Conservation (phyloP, 2,113 vertebrate species). For the Bambusicola thoracicus region DNA sequence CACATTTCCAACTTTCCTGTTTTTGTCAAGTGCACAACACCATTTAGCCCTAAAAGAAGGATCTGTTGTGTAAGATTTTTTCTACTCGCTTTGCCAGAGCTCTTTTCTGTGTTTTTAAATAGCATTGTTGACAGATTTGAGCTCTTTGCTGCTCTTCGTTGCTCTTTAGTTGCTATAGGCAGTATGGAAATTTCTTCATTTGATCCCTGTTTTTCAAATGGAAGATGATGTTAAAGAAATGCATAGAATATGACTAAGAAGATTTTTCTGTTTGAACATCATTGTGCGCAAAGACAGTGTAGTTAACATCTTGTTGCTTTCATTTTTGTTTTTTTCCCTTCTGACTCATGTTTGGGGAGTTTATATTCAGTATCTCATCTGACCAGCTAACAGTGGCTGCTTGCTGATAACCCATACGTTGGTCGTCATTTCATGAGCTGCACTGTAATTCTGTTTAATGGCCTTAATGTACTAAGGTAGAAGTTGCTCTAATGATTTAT, state of each 20-base stretch:
- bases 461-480: neutral
- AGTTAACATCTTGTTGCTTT: constrained; percentile 25
- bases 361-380: constrained; percentile 6
- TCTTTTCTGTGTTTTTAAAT: neutral
- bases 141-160: neutral
- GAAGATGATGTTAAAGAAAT: constrained; percentile 10
- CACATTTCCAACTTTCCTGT: neutral
- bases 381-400: neutral
- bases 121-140: neutral
- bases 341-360: neutral
- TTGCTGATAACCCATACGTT: neutral
- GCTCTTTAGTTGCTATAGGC: neutral
- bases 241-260: neutral
- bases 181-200: constrained; percentile 16
- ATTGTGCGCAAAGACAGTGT: neutral
- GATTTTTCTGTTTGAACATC: neutral
- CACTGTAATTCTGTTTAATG: neutral
- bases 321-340: neutral
- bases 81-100: neutral
- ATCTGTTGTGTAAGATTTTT: neutral
- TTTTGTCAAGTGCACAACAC: neutral
- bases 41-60: neutral
- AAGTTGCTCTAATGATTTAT: neutral
- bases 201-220: constrained; percentile 32
- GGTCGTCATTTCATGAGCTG: neutral